A percentile compares a stretch with the other conserved stretches of the same genome.
Evolutionary conservation across 2,113 vertebrate genomes (phyloP).

Genomic region (Varanus salvator): DNA sequence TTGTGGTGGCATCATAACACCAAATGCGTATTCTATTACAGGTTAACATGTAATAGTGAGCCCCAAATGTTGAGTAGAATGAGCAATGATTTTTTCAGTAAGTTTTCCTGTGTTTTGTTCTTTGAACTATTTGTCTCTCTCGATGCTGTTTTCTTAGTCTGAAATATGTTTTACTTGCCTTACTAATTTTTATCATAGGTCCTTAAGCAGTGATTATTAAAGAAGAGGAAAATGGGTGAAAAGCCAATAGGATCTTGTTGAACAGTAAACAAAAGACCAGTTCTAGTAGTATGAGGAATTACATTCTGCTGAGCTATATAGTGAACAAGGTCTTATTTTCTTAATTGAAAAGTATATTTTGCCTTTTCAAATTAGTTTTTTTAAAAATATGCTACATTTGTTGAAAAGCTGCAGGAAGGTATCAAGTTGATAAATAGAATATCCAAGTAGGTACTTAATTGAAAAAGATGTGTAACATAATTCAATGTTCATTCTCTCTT

Average conservation of each 20-base stretch:
- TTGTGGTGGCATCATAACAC: neutral
- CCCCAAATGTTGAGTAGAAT: neutral
- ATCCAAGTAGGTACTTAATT: neutral
- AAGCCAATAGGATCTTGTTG: neutral
- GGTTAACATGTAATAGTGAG: neutral
- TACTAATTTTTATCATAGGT: neutral
- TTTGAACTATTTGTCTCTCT: neutral
- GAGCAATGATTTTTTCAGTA: neutral
- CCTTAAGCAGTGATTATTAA: neutral
- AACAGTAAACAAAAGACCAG: neutral
- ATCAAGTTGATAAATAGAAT: neutral
- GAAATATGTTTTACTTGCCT: neutral
- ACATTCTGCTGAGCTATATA: neutral
- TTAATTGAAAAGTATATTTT: neutral
- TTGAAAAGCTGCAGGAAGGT: neutral
- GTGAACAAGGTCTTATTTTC: neutral
- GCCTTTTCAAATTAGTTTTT: neutral
- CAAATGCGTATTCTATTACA: neutral
- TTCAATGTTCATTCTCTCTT: neutral
- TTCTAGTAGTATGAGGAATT: neutral
- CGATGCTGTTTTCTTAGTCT: neutral
- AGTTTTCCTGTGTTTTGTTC: neutral
- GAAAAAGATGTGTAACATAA: neutral
- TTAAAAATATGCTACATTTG: neutral
- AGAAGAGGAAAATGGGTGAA: neutral